A percentile compares a stretch with the other conserved stretches of the same genome.
phyloP scores from a whole-genome alignment of 1,140 invertebrate genomes.

The Pteromalus puparum region DNA sequence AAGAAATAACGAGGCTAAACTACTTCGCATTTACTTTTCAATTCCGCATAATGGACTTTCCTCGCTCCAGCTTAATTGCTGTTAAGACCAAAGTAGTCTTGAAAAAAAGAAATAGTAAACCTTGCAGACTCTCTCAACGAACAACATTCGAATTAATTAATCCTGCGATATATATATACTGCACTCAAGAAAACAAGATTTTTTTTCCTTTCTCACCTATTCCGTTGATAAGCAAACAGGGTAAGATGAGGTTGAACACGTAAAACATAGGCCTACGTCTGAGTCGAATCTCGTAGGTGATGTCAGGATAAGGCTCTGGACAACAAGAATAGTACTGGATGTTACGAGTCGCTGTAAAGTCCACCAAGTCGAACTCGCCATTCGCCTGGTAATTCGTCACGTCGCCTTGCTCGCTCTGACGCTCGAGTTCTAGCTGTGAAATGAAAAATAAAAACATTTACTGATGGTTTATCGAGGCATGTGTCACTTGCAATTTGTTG shows the following conservation, averaged over 20 bases:
- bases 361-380: slow-evolving; percentile 87
- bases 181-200: no score
- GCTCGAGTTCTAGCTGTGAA: slow-evolving; percentile 82
- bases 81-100: background rate
- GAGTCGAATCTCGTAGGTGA: slow-evolving; percentile 84
- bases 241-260: slow-evolving; percentile 93
- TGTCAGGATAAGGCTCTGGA: slow-evolving; percentile 79
- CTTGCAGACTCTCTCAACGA: no score
- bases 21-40: background rate
- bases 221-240: slow-evolving; percentile 92
- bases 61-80: background rate
- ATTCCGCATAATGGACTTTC: background rate
- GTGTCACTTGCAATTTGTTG: no score
- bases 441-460: background rate
- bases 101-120: no score
- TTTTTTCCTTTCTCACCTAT: slow-evolving; percentile 78
- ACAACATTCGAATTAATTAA: no score
- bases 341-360: slow-evolving; percentile 83
- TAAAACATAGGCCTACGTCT: slow-evolving; percentile 91
- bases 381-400: slow-evolving; percentile 87
- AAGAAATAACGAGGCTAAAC: background rate
- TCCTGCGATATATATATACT: no score
- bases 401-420: slow-evolving; percentile 84
- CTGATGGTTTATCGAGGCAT: no score
- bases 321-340: slow-evolving; percentile 85